Evolutionary conservation across 2,888 invertebrate genomes (phyloP), one percentile per base, ranked within the genome.

Genomic region (Mesochorus sp.): DNA sequence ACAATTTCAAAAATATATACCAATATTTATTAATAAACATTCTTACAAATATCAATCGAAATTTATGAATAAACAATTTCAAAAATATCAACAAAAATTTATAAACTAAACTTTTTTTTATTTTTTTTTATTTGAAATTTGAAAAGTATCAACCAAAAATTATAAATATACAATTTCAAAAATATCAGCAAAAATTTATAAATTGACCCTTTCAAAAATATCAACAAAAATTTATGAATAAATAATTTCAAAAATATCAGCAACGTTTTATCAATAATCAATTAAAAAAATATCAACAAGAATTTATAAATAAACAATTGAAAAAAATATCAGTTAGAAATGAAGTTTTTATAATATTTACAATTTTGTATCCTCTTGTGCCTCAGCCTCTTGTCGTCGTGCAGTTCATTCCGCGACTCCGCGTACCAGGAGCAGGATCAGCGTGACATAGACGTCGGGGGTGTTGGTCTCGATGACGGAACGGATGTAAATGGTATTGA

Each of bases 321-420:
- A n/a, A n/a, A n/a, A n/a, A n/a, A n/a, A n/a, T n/a, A n/a, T n/a
- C n/a, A n/a, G n/a, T n/a, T n/a, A n/a, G n/a, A n/a, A n/a, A n/a
- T n/a, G n/a, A n/a, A n/a, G n/a, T n/a, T n/a, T n/a, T n/a, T n/a
- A n/a, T 51, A 5, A 51, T 17, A 42, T 71, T 62, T 55, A 53
- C 31, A 31, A 62, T 62, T 79, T 76, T 57, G n/a, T n/a, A n/a
- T 62, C 17, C 70, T 64, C 84, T 85, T 85, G 81, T 82, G 82
- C 92, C 92, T 87, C 93, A 95, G 95, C 92, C 91, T 96, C 91
- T 92, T 96, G 90, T 95, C 95, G 86, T 95, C 95, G 90, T 95
- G 95, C 94, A 96, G 96, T 91, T 97, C 97, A 62, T 97, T 96
- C 92, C 94, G 96, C 85, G 96, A 96, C 92, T 96, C 96, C 81